Conservation (phyloP, 2,113 vertebrate species). For the Chiloscyllium plagiosum region DNA sequence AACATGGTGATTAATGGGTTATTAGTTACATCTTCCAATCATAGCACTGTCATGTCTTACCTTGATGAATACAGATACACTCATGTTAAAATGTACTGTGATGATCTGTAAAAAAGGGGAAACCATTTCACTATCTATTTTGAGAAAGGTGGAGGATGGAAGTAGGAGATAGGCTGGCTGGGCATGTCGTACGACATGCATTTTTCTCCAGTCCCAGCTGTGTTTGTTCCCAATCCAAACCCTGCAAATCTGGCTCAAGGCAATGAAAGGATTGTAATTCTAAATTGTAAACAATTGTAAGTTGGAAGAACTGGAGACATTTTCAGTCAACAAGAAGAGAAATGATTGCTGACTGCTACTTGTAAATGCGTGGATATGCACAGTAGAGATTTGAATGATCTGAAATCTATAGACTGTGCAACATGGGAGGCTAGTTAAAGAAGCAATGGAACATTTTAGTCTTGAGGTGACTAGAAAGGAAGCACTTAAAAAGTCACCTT, state of each 20-base stretch:
- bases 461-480: background rate
- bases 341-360: background rate
- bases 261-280: background rate
- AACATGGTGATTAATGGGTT: background rate
- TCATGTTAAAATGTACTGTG: background rate
- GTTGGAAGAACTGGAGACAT: background rate
- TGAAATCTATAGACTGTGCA: background rate
- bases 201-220: background rate
- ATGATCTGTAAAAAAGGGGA: background rate
- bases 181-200: background rate
- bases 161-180: background rate
- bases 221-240: background rate
- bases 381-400: background rate
- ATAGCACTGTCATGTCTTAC: too few relatives aligned
- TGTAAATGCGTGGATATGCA: background rate
- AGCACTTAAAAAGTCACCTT: background rate
- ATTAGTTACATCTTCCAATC: too few relatives aligned
- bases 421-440: background rate
- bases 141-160: background rate
- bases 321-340: background rate
- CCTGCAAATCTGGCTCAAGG: background rate
- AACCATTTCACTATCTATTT: background rate
- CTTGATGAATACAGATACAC: background rate
- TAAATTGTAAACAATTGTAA: background rate
- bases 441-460: background rate